Percentiles rank a stretch among this genome's conserved stretches.
These are phyloP conservation scores for Shinisaurus crocodilurus DNA, from an alignment of 2,113 vertebrate genomes.

Conservation along the genomic window DNA sequence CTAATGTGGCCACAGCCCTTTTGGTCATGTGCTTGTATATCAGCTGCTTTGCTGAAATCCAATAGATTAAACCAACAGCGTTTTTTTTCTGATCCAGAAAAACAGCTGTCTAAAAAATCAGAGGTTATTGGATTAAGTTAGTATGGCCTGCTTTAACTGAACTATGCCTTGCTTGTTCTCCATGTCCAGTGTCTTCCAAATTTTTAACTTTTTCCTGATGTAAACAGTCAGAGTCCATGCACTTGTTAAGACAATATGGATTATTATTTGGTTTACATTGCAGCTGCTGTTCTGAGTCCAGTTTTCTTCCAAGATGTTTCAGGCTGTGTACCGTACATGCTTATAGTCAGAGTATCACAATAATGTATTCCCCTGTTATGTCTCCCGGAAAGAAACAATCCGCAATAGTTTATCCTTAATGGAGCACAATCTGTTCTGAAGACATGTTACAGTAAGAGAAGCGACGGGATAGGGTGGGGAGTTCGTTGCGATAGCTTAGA, in stretches of 20 bases:
- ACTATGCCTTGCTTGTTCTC: background rate
- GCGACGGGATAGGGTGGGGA: background rate
- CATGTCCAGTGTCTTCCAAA: background rate
- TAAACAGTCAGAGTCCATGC: background rate
- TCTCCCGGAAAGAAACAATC: conserved; percentile 27
- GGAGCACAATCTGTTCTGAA: conserved; percentile 19
- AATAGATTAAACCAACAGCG: background rate
- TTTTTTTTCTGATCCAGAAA: background rate
- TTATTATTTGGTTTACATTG: conserved; percentile 3
- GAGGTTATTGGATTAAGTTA: background rate
- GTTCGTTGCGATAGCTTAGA: background rate
- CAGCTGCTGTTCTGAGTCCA: conserved; percentile 34
- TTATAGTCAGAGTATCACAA: conserved; percentile 40
- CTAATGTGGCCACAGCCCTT: background rate
- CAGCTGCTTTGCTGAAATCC: background rate
- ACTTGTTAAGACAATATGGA: background rate
- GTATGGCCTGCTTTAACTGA: background rate
- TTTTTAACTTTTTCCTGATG: background rate
- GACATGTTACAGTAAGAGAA: conserved; percentile 20
- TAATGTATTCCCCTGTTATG: conserved; percentile 57
- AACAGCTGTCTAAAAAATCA: background rate
- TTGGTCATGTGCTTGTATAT: background rate
- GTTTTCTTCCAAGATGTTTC: conserved; percentile 15
- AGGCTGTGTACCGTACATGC: conserved; percentile 17
- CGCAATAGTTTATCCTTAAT: background rate